Base-by-base conservation (phyloP, 2,113 vertebrate species). In the Monopterus albus region DNA sequence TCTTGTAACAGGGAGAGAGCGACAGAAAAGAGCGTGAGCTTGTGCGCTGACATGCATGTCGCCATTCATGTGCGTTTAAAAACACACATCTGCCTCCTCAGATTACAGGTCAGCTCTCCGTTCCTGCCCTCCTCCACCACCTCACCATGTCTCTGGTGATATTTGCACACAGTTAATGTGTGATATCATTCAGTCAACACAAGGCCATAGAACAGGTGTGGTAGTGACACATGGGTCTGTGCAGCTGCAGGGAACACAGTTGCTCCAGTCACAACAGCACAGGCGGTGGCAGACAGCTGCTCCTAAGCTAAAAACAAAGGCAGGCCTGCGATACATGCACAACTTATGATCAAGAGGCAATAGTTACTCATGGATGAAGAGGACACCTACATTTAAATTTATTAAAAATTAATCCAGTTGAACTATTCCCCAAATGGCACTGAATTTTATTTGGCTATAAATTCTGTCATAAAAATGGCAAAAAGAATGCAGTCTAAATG, bases 201-300 rank as follows among this genome's bases (percentile, higher is more conserved):
- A 36, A 67, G 78, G 79, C 67, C 69, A 60, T 63, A 38, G 49
- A 79, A 56, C 90, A 90, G 88, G 88, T 89, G 90, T 64, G 72
- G 60, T 52, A 18, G 65, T 46, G 87, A 87, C 83, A 88, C 83
- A 84, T 60, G 63, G 75, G 40, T 29, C 49, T 1, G 55, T 71
- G 75, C 88, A 91, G 86, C 89, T 89, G 86, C 84, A 47, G 72
- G 15, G 51, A 72, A 28, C 74, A 79, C 86, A 87, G 79, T 76
- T 69, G 85, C 65, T 75, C 29, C 65, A 85, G 88, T 82, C 89
- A 86, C 75, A 85, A 78, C 84, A 86, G 79, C 5, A 2, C 18
- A 0, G 14, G n/a, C 40, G 71, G 50, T 3, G 9, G 51, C 17
- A 4, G 43, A 55, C 88, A 85, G 88, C 85, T 86, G 88, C 73